Evolutionary conservation across 2,888 invertebrate genomes (phyloP), one percentile per base, ranked within the genome.

Genomic region (Lepeophtheirus nordmannii): DNA sequence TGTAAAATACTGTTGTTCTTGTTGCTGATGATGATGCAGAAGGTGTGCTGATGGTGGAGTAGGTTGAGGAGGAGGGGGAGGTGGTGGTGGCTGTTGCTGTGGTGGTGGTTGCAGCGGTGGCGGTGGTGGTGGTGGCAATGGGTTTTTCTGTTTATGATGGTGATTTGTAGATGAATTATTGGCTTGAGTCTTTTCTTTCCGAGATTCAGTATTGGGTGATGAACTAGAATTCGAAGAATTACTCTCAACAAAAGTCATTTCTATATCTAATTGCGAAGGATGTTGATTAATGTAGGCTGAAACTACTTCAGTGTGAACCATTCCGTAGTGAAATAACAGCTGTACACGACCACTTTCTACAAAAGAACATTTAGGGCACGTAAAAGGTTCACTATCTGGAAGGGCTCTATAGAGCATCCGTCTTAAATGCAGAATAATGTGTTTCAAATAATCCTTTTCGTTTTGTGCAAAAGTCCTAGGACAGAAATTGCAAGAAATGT

Each of bases 391-490:
- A 2, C 12, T 37, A 7, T 61, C 61, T 30, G 61, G 61, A 12
- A 61, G 61, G n/a, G 22, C 58, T 20, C 30, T 22, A 17, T 61
- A 61, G 17, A 61, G 30, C 38, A 22, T 61, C 8, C 37, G 22
- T 17, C 61, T 23, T 10, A 61, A 12, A 38, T 61, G 61, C 30
- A 61, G 40, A n/a, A 64, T 20, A 10, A 30, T 22, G 46, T 64
- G 64, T 57, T 64, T 64, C n/a, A 46, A n/a, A 64, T 64, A 46
- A 56, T 64, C 64, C 56, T 20, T 30, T 61, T 37, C 37, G 61
- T n/a, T n/a, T 38, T n/a, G n/a, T n/a, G 61, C 53, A 46, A 61
- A 61, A 23, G 12, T 20, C 57, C 9, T 64, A 3, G 30, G 14
- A 12, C 64, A 64, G 30, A 64, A 64, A 11, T 57, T 41, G 37